Conservation (phyloP, 1,140 invertebrate species). For the Ceratoteleas bidentatus region DNA sequence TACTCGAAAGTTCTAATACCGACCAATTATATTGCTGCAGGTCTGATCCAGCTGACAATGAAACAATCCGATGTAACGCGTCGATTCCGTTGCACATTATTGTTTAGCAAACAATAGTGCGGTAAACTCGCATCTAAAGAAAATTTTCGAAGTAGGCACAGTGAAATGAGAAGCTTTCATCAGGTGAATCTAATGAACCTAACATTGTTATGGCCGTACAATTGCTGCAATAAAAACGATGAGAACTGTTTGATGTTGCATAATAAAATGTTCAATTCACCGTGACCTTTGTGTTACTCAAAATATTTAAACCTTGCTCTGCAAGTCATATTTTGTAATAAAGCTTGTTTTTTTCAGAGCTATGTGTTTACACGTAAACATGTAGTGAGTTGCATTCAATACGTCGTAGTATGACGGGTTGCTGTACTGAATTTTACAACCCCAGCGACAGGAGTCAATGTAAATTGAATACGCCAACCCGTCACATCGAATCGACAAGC, state of each 20-base stretch:
- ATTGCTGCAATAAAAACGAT: too few species aligned
- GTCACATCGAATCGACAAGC: conserved; percentile 58
- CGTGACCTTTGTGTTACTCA: neutral
- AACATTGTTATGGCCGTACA: too few species aligned
- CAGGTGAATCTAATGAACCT: too few species aligned
- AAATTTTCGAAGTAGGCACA: too few species aligned
- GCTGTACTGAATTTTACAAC: conserved; percentile 64
- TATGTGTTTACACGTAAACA: conserved; percentile 48
- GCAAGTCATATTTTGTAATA: conserved; percentile 42
- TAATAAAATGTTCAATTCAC: neutral
- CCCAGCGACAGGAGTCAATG: conserved; percentile 58
- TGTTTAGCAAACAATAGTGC: too few species aligned
- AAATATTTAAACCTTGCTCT: conserved; percentile 24
- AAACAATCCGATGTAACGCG: neutral
- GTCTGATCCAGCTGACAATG: conserved; percentile 6
- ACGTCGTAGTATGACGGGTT: conserved; percentile 61
- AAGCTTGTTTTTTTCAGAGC: conserved; percentile 25
- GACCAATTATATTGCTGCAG: conserved; percentile 41
- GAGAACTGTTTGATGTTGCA: neutral
- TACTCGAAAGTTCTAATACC: conserved; percentile 50
- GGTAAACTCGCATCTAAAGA: too few species aligned
- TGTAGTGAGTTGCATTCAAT: conserved; percentile 58
- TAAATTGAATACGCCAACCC: conserved; percentile 63
- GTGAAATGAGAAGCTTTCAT: too few species aligned
- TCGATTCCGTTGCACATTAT: too few species aligned